Evolutionary conservation across 2,888 invertebrate species (phyloP), one percentile per base, ranked within the genome.

Genomic region (Pemphredon lugubris): DNA sequence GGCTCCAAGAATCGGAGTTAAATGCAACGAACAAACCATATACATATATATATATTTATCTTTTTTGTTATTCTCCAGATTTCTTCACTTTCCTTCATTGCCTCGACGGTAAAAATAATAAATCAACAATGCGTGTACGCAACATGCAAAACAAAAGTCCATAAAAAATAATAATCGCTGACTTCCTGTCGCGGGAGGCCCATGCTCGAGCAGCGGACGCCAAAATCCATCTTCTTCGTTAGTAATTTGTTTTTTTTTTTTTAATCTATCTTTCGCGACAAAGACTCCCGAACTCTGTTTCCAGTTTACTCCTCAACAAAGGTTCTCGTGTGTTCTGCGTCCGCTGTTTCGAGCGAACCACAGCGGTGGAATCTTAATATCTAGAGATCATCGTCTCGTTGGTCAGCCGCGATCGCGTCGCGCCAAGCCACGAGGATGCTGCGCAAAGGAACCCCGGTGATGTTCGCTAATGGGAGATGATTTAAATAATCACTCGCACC

Each of bases 61-160:
- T 53, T 72, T 75, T 63, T 61, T 70, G 48, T 79, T 67, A 57
- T 64, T 76, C 71, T 69, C 69, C 77, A 79, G 69, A 67, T 68
- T 63, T 59, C 63, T 76, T 75, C 65, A 50, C 65, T 72, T 60
- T 72, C 66, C 48, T 64, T 65, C 55, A 63, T 75, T 42, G 64
- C 60, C 47, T 68, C 66, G 68, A 72, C 69, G 73, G 64, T 78
- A 78, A 81, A 81, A 82, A 82, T 75, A 75, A 80, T 82, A 82
- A 82, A 77, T 74, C 82, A 80, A 82, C 80, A 82, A 82, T 80
- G 70, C 76, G 74, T 69, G 63, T 78, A 74, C 79, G 72, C 75
- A 80, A 82, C 78, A 82, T 82, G 82, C 82, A 80, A 82, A 80
- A 82, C 74, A 78, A 80, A 80, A 69, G 64, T 80, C 55, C 48